Percentiles rank a stretch among this genome's conserved stretches.
Evolutionary conservation across 2,113 vertebrate genomes (phyloP).

Genomic region (Nannospalax galili): DNA sequence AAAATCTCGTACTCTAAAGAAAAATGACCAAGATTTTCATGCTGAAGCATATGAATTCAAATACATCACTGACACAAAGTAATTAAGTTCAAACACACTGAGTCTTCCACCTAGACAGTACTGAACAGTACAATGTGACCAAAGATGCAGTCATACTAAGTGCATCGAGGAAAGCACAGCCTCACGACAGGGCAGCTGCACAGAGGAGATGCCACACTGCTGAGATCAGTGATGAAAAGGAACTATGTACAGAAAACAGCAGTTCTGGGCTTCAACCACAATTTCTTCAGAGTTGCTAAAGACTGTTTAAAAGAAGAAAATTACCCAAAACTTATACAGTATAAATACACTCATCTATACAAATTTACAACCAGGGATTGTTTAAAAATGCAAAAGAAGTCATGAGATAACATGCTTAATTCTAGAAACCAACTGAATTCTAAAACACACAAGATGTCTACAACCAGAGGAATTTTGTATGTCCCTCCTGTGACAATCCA

Average conservation of each 20-base stretch:
- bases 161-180: not conserved
- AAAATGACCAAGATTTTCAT: constrained; percentile 67
- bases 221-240: not conserved
- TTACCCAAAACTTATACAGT: not conserved
- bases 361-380: not conserved
- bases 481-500: not conserved
- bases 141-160: not conserved
- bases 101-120: not conserved
- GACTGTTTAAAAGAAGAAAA: constrained; percentile 16
- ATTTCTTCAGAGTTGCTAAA: constrained; percentile 28
- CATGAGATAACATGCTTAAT: not conserved
- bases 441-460: not conserved
- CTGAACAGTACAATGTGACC: not conserved
- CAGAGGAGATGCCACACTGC: not conserved
- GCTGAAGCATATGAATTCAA: constrained; percentile 34
- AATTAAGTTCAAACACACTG: not conserved
- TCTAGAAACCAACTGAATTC: constrained; percentile 19
- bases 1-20: constrained; percentile 91
- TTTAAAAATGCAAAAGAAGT: not conserved
- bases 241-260: not conserved
- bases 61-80: not conserved
- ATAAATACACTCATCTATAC: not conserved
- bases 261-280: not conserved
- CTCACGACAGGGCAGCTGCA: not conserved
- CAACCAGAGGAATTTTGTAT: not conserved